These are phyloP conservation scores for Corvus hawaiiensis DNA, from an alignment of 2,113 vertebrate genomes.

Conservation along the genomic window DNA sequence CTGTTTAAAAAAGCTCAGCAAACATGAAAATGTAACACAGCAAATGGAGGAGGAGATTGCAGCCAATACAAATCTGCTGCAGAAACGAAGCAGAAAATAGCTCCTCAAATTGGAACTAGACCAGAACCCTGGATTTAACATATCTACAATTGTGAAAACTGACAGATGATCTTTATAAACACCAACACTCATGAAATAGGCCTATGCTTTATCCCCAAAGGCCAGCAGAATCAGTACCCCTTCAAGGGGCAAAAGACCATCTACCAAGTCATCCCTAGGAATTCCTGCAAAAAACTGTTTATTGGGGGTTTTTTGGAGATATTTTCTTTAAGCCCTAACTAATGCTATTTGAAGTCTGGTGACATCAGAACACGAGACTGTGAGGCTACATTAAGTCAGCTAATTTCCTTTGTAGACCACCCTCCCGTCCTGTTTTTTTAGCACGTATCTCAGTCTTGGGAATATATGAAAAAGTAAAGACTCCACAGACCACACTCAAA, in stretches of 20 bases:
- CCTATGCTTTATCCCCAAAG: not conserved
- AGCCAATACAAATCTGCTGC: slow-evolving; percentile 60
- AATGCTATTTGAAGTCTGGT: not conserved
- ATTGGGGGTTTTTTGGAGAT: not conserved
- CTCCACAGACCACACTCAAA: not conserved
- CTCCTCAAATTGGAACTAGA: slow-evolving; percentile 24
- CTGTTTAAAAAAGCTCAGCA: slow-evolving; percentile 52
- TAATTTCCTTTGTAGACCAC: not conserved
- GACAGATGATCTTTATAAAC: slow-evolving; percentile 38
- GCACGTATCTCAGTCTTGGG: not conserved
- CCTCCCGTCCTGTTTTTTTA: not conserved
- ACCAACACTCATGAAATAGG: not conserved
- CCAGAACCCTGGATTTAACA: slow-evolving; percentile 19
- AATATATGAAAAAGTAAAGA: slow-evolving; percentile 12
- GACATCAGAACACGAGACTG: not conserved
- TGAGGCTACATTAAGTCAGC: not conserved
- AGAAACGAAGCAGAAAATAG: slow-evolving; percentile 49
- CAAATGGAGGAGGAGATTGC: slow-evolving; percentile 30
- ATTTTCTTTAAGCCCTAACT: not conserved
- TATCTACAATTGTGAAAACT: slow-evolving; percentile 22
- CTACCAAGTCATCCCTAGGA: not conserved
- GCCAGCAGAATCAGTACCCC: not conserved
- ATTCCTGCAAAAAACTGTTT: not conserved
- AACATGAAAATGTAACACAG: slow-evolving; percentile 49
- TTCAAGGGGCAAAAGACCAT: not conserved